phyloP scores from a whole-genome alignment of 2,888 invertebrate species.

The Carpatolechia fugitivella region DNA sequence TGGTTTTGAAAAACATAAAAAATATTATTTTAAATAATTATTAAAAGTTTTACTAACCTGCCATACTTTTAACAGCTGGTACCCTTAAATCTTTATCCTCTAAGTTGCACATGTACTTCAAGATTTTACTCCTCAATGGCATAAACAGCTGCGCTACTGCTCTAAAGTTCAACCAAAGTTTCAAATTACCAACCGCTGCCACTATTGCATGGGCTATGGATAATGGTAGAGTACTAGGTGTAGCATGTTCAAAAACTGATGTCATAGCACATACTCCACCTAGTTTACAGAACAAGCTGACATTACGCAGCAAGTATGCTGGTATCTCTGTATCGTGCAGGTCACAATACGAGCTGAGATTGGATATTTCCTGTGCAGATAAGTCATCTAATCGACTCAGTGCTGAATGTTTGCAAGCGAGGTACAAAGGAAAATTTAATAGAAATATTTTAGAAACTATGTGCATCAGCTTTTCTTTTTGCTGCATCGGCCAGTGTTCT shows the following conservation, averaged over 20 bases:
- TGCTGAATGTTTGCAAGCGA: conserved; percentile 92
- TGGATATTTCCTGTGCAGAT: conserved; percentile 90
- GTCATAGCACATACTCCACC: conserved; percentile 94
- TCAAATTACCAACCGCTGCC: conserved; percentile 94
- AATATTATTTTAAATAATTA: neutral
- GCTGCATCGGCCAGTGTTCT: conserved; percentile 87
- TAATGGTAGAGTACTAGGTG: conserved; percentile 87
- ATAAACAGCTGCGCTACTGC: conserved; percentile 93
- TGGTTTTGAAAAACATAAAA: too few species aligned
- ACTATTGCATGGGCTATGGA: conserved; percentile 95
- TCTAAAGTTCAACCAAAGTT: conserved; percentile 95
- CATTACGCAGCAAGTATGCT: conserved; percentile 92
- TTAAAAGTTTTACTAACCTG: conserved; percentile 80
- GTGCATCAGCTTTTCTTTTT: conserved; percentile 92
- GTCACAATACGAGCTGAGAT: conserved; percentile 90
- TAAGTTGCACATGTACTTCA: conserved; percentile 95
- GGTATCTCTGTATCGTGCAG: conserved; percentile 96
- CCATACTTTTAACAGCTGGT: conserved; percentile 94
- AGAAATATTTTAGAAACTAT: conserved; percentile 92
- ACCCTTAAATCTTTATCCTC: conserved; percentile 94
- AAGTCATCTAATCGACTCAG: conserved; percentile 90
- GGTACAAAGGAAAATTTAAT: conserved; percentile 92
- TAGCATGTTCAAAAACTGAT: conserved; percentile 88
- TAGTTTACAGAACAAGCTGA: conserved; percentile 95
- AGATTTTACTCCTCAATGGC: conserved; percentile 90